Evolutionary conservation across 1,140 invertebrate species (phyloP).

Genomic region (Diorhabda sublineata): DNA sequence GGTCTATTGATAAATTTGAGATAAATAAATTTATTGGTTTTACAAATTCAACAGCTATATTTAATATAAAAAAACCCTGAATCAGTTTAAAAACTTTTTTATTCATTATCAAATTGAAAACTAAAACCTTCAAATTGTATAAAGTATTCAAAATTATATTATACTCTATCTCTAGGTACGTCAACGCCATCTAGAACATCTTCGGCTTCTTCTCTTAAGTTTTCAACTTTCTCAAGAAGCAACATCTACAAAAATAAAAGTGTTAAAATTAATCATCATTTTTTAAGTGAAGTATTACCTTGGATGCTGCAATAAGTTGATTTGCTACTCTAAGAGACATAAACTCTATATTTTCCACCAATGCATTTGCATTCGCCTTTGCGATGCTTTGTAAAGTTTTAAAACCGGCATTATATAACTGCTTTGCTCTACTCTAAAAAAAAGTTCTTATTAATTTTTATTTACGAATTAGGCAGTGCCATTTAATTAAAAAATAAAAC

Average conservation of each 20-base stretch:
- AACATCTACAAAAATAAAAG: conserved; percentile 59
- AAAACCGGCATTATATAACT: conserved; percentile 78
- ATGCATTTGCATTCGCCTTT: conserved; percentile 58
- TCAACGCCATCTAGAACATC: conserved; percentile 59
- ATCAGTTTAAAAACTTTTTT: neutral
- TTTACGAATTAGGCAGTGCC: too few relatives aligned
- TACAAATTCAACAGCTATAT: too few relatives aligned
- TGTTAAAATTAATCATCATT: neutral
- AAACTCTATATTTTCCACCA: conserved; percentile 65
- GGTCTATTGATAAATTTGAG: too few relatives aligned
- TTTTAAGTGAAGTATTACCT: conserved; percentile 52
- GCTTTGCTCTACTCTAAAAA: conserved; percentile 71
- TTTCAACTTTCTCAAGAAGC: conserved; percentile 74
- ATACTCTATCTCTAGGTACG: conserved; percentile 6
- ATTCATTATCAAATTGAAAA: neutral
- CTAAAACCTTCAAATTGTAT: neutral
- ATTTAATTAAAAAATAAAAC: too few relatives aligned
- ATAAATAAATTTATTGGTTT: too few relatives aligned
- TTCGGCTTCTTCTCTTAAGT: conserved; percentile 73
- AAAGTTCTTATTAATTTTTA: conserved; percentile 12
- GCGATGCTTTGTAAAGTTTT: conserved; percentile 72
- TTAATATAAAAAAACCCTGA: neutral
- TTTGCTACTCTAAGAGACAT: conserved; percentile 64
- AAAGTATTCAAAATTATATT: too few relatives aligned
- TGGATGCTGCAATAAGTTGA: conserved; percentile 79